These are phyloP conservation scores for Chelonus formosanus DNA, from an alignment of 2,888 invertebrate species.

Conservation along the genomic window DNA sequence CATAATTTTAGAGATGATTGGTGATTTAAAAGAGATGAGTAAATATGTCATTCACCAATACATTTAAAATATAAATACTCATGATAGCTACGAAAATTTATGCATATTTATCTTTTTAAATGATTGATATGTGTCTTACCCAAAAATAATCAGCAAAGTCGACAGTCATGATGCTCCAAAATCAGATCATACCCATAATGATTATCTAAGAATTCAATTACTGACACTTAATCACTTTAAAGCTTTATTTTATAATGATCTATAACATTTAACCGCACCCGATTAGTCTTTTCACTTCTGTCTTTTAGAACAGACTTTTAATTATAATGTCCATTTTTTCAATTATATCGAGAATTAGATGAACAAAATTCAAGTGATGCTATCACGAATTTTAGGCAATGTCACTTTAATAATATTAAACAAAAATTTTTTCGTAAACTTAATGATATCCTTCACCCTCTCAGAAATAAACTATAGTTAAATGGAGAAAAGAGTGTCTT, in stretches of 20 bases:
- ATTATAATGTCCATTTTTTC: conserved; percentile 10
- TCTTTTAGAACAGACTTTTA: conserved; percentile 23
- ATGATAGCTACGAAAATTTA: no score
- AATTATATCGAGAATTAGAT: conserved; percentile 8
- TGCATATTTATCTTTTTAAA: no score
- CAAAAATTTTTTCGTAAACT: no score
- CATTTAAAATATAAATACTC: no score
- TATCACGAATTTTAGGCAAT: no score
- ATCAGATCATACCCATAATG: conserved; percentile 55
- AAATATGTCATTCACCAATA: no score
- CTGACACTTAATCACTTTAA: background rate
- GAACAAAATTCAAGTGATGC: background rate
- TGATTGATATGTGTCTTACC: conserved; percentile 59
- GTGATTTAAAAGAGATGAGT: no score
- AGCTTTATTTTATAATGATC: background rate
- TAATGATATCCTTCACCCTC: no score
- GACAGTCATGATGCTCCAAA: conserved; percentile 67
- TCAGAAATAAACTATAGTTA: no score
- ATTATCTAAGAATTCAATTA: conserved; percentile 12
- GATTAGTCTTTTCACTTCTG: conserved; percentile 25
- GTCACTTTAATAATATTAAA: no score
- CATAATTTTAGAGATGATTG: no score
- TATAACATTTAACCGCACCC: conserved; percentile 29
- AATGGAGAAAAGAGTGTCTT: no score
- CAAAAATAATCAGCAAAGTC: conserved; percentile 71